Evolutionary conservation across 2,113 vertebrate genomes (phyloP), one percentile per base, ranked within the genome.

Genomic region (Casuarius casuarius): DNA sequence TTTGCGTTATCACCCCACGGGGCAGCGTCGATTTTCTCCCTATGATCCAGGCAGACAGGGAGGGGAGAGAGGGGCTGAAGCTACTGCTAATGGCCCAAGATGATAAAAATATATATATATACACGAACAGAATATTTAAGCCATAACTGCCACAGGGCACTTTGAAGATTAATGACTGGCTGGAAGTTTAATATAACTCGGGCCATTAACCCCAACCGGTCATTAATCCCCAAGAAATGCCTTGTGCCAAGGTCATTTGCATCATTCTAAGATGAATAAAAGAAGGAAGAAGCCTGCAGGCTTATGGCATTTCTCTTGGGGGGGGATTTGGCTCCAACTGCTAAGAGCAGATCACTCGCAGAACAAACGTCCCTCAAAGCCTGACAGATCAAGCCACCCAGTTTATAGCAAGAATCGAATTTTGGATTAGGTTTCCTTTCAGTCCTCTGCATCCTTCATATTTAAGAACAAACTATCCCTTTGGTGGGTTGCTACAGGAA

Each of bases 111-210:
- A 81, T 66, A 95, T 54, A 54, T 16, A 28, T 54, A 54, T 54
- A 83, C 33, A 83, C 33, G 76, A 95, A 95, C 65, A 95, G 93
- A 80, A 89, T 54, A 75, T 79, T 88, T 46, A 92, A 97, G 88
- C 88, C 90, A 66, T 52, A 81, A 84, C 23, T 83, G 89, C 89
- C 79, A 76, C 94, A 78, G 87, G 68, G 76, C 71, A 66, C 92
- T 71, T 67, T 75, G 91, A 92, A 89, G 84, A 96, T 92, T 71
- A 90, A 94, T 44, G 75, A 89, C 79, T 82, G 92, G 78, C 93
- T 95, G 94, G 77, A 76, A 91, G 70, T 75, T 95, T 90, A 95
- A 95, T 74, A 44, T 38, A 68, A n/a, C 70, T 80, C 40, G 4
- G 84, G 61, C 73, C 73, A 91, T 96, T 93, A 76, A 79, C 48